Evolutionary conservation across 1,140 invertebrate genomes (phyloP).

Genomic region (Ceratitis capitata): DNA sequence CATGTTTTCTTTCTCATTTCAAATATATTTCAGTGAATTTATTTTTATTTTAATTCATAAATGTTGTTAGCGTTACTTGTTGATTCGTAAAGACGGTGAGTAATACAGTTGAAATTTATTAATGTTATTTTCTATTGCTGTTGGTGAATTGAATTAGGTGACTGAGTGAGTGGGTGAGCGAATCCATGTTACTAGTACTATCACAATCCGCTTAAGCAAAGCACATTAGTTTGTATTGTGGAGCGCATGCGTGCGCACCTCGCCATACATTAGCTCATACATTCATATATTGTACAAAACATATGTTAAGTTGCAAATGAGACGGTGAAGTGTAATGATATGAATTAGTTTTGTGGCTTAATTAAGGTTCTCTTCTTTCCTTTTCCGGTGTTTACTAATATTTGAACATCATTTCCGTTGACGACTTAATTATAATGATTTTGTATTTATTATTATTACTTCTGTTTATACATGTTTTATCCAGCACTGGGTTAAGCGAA

Average conservation of each 20-base stretch:
- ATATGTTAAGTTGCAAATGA: slow-evolving; percentile 19
- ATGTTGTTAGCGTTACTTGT: slow-evolving; percentile 17
- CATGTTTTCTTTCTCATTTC: neutral
- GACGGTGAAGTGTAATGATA: slow-evolving; percentile 22
- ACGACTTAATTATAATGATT: neutral
- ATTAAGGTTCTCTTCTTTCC: neutral
- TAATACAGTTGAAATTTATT: neutral
- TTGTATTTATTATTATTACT: neutral
- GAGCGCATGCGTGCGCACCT: too few relatives aligned
- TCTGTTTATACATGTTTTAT: neutral
- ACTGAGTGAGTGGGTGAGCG: slow-evolving; percentile 13
- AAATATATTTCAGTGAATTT: neutral
- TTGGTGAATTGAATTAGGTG: slow-evolving; percentile 22
- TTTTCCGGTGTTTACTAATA: slow-evolving; percentile 11
- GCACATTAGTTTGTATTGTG: neutral
- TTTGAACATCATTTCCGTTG: neutral
- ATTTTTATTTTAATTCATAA: neutral
- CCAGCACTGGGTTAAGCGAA: neutral
- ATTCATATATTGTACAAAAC: too few relatives aligned
- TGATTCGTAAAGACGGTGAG: slow-evolving; percentile 6
- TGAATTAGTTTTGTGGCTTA: neutral
- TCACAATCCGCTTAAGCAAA: neutral
- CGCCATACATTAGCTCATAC: slow-evolving; percentile 1
- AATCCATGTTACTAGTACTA: neutral
- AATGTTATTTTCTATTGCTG: neutral